Percentiles rank a stretch among this genome's conserved stretches.
Evolutionary conservation across 1,140 invertebrate species (phyloP).

Genomic region (Harlomillsia oculata): DNA sequence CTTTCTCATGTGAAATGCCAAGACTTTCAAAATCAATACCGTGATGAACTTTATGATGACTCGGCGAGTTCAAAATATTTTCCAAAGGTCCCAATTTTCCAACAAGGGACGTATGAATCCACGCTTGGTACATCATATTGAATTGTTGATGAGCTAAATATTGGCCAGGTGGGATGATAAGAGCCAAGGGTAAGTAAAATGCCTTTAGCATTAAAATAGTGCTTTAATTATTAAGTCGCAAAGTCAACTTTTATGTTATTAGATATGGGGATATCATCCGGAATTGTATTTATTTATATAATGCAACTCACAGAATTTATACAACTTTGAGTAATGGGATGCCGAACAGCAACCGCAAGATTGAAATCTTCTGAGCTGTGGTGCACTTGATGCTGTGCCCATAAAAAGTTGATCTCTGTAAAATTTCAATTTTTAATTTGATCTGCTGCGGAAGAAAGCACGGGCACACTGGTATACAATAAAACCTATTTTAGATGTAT

Average conservation of each 20-base stretch:
- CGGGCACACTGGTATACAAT: no score
- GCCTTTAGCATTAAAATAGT: conserved; percentile 49
- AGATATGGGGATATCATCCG: no score
- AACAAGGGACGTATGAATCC: conserved; percentile 79
- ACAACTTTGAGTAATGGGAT: conserved; percentile 40
- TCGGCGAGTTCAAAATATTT: conserved; percentile 76
- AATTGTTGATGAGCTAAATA: conserved; percentile 76
- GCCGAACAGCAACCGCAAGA: conserved; percentile 72
- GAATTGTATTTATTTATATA: no score
- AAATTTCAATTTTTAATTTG: no score
- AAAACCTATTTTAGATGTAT: no score
- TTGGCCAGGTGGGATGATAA: conserved; percentile 69
- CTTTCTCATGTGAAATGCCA: not conserved
- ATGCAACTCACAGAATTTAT: conserved; percentile 31
- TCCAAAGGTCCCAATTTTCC: conserved; percentile 68
- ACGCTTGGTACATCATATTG: conserved; percentile 81
- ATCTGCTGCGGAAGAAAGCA: not conserved
- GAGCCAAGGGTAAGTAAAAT: conserved; percentile 73
- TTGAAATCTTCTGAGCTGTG: conserved; percentile 95
- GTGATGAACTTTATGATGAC: conserved; percentile 82
- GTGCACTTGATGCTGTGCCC: conserved; percentile 91
- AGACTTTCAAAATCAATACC: conserved; percentile 44
- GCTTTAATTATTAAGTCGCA: not conserved
- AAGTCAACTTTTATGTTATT: not conserved
- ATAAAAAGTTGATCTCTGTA: conserved; percentile 76